A percentile compares a stretch with the other conserved stretches of the same genome.
These are phyloP conservation scores for Listronotus oregonensis DNA, from an alignment of 1,140 invertebrate genomes.

Conservation along the genomic window DNA sequence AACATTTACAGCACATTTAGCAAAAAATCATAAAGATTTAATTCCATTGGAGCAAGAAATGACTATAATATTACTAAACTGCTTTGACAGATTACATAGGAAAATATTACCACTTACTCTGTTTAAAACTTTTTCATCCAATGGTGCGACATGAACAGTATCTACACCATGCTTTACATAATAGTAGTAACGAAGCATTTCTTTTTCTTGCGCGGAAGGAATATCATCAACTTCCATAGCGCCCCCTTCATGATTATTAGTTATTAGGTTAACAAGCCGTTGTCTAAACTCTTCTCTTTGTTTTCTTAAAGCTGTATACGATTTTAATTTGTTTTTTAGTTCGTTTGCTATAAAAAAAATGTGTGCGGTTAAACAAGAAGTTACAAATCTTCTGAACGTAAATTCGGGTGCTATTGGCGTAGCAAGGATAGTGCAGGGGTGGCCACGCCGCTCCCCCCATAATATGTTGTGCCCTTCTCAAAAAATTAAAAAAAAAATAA, in stretches of 20 bases:
- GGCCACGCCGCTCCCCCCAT: too few relatives aligned
- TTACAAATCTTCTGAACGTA: too few relatives aligned
- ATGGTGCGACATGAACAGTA: slow-evolving; percentile 80
- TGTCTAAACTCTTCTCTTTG: slow-evolving; percentile 82
- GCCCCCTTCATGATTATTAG: slow-evolving; percentile 53
- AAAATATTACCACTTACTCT: slow-evolving; percentile 53
- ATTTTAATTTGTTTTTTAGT: slow-evolving; percentile 59
- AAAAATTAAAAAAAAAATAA: too few relatives aligned
- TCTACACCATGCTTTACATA: slow-evolving; percentile 89
- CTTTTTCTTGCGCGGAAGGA: slow-evolving; percentile 67
- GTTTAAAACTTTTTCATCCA: slow-evolving; percentile 67
- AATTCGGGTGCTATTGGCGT: too few relatives aligned
- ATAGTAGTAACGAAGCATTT: slow-evolving; percentile 84
- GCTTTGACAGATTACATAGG: too few relatives aligned
- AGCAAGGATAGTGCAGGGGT: too few relatives aligned
- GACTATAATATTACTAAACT: too few relatives aligned
- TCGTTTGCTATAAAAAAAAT: slow-evolving; percentile 34
- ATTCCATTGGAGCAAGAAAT: too few relatives aligned
- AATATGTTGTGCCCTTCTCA: too few relatives aligned
- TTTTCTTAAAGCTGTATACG: slow-evolving; percentile 70
- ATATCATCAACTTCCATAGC: slow-evolving; percentile 55
- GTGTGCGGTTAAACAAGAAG: too few relatives aligned
- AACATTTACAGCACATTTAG: too few relatives aligned
- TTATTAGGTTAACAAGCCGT: slow-evolving; percentile 70
- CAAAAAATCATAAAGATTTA: too few relatives aligned